phyloP scores from a whole-genome alignment of 2,797 vertebrate genomes.

The Anisognathus igniventris region DNA sequence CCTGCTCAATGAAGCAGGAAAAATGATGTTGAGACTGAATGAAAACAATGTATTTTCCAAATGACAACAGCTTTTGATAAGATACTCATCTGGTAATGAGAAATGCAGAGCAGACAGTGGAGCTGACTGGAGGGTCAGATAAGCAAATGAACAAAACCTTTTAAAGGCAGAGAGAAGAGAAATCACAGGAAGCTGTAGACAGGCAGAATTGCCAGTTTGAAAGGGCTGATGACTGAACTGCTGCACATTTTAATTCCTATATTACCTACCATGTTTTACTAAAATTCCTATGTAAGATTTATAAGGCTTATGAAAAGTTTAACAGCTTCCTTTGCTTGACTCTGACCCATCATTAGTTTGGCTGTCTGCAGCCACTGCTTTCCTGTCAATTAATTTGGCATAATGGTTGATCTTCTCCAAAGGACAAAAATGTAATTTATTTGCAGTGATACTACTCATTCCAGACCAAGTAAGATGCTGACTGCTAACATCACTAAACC shows the following conservation, averaged over 20 bases:
- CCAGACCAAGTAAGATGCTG: background rate
- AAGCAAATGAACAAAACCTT: constrained; percentile 18
- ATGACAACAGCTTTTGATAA: background rate
- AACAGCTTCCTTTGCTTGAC: background rate
- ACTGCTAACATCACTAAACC: background rate
- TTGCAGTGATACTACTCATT: background rate
- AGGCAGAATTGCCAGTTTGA: background rate
- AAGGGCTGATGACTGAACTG: background rate
- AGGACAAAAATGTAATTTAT: background rate
- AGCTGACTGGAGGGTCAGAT: background rate
- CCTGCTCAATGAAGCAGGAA: constrained; percentile 1
- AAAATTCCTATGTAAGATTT: constrained; percentile 33
- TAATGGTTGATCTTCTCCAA: background rate
- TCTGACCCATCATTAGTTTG: background rate
- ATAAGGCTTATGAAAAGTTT: constrained; percentile 34
- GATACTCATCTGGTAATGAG: background rate
- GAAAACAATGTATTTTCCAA: constrained; percentile 42
- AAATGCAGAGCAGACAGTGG: background rate
- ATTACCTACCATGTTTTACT: background rate
- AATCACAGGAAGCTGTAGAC: background rate
- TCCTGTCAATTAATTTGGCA: constrained; percentile 17
- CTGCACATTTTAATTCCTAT: background rate
- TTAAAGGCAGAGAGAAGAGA: background rate
- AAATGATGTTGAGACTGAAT: background rate
- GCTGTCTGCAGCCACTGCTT: background rate